Percentiles rank a stretch among this genome's conserved stretches.
Conservation (phyloP, 2,888 invertebrate species). For the Heliconius cydno region DNA sequence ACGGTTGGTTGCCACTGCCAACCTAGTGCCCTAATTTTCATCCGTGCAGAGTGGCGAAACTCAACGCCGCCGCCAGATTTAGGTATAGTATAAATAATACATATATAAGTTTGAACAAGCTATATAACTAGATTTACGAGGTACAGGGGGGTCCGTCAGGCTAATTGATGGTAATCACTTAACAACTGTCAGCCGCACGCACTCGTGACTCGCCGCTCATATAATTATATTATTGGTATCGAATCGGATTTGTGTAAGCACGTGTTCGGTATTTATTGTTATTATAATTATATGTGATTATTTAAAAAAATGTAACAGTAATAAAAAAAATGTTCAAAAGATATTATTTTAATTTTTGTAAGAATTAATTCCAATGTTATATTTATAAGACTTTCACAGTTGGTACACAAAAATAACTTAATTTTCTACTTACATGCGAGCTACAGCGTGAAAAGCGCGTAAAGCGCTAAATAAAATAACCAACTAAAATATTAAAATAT, state of each 20-base stretch:
- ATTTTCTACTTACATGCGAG: not conserved
- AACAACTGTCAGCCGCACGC: constrained; percentile 29
- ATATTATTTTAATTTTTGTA: too few species aligned
- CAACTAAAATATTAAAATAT: not conserved
- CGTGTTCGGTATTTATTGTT: not conserved
- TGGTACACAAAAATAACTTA: too few species aligned
- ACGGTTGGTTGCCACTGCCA: too few species aligned
- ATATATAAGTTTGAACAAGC: not conserved
- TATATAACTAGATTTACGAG: constrained; percentile 8
- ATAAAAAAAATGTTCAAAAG: too few species aligned
- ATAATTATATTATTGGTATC: constrained; percentile 31
- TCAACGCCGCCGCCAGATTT: not conserved
- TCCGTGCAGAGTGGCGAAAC: too few species aligned
- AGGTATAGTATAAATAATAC: not conserved
- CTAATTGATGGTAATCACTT: constrained; percentile 38
- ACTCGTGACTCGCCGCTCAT: constrained; percentile 12
- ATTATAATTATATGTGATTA: not conserved
- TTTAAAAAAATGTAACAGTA: too few species aligned
- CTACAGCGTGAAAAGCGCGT: not conserved
- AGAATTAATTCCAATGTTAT: too few species aligned
- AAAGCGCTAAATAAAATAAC: not conserved
- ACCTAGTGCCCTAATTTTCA: too few species aligned
- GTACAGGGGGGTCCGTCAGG: constrained; percentile 8
- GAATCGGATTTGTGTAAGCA: constrained; percentile 7
- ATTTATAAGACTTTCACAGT: too few species aligned